phyloP scores from a whole-genome alignment of 2,888 invertebrate species.

The Capitulum mitella region DNA sequence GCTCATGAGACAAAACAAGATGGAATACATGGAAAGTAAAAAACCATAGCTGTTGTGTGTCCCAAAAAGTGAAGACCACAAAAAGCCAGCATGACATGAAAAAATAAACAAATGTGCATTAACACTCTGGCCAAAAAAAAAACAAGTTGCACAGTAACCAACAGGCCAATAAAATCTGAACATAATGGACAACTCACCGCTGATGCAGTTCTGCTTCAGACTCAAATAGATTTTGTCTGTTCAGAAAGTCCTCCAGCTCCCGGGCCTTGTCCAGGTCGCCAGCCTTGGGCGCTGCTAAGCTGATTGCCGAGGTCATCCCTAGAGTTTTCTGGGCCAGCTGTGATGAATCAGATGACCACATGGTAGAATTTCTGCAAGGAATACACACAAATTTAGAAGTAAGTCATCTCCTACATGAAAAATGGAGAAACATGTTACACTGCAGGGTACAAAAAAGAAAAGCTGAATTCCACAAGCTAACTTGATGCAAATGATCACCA shows the following conservation, averaged over 20 bases:
- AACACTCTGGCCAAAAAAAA: too few relatives aligned
- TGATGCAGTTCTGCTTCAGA: constrained; percentile 82
- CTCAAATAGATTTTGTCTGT: constrained; percentile 83
- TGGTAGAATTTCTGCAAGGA: neutral
- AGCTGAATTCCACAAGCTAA: too few relatives aligned
- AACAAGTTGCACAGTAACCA: too few relatives aligned
- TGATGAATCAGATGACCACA: neutral
- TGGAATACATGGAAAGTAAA: neutral
- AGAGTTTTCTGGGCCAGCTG: constrained; percentile 34
- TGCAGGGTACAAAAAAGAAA: too few relatives aligned
- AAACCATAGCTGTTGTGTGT: neutral
- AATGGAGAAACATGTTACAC: too few relatives aligned
- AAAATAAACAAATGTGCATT: too few relatives aligned
- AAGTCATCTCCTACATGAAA: too few relatives aligned
- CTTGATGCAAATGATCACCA: too few relatives aligned
- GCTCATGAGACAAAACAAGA: too few relatives aligned
- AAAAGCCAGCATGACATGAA: too few relatives aligned
- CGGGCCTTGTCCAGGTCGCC: constrained; percentile 65
- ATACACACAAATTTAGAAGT: too few relatives aligned
- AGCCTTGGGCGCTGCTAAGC: constrained; percentile 72
- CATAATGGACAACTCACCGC: constrained; percentile 46
- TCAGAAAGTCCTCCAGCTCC: constrained; percentile 67
- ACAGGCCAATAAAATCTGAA: neutral
- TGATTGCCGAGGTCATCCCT: constrained; percentile 93
- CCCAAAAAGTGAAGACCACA: neutral